Evolutionary conservation across 2,113 vertebrate genomes (phyloP), one percentile per base, ranked within the genome.

Genomic region (Centropus unirufus): DNA sequence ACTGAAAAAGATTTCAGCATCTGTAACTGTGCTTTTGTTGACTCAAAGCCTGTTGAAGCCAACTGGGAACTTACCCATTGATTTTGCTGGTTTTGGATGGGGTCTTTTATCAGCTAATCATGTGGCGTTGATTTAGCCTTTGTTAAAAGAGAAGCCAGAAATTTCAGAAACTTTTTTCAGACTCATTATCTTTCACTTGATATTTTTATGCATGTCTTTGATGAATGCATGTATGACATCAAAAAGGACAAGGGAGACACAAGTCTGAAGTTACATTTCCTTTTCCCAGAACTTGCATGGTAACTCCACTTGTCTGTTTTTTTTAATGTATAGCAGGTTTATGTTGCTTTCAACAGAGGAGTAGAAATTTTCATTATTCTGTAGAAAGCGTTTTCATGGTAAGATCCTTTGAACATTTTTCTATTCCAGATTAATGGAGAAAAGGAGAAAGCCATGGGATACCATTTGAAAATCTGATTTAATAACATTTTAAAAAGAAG

Each of bases 321-420:
- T 69, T 95, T 90, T 95, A 89, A 93, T 88, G 57, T 75, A 36
- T 68, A 89, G 76, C 89, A 96, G 82, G 32, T 91, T 72, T 55
- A 15, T 23, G 69, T 62, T 92, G 39, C 73, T 93, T 88, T 94
- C 68, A 93, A 57, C 44, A 96, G 78, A 61, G 91, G 94, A 84
- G 85, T n/a, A 77, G 72, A 32, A 30, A 80, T 69, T 95, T 86
- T 94, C 76, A 76, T 94, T 90, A 84, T 97, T 87, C 74, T 95
- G 89, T 96, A 93, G 94, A 95, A 97, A 97, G 22, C 21, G 15
- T 95, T 94, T 96, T 96, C 95, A 89, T 1, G 51, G 83, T 95
- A 96, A 93, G 83, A 91, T 97, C 95, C 87, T 97, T 97, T 97
- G 92, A 98, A 96, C 83, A 42, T 92, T 91, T 97, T 94, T 95